These are phyloP conservation scores for Halotydeus destructor DNA, from an alignment of 1,140 invertebrate species.

Conservation along the genomic window DNA sequence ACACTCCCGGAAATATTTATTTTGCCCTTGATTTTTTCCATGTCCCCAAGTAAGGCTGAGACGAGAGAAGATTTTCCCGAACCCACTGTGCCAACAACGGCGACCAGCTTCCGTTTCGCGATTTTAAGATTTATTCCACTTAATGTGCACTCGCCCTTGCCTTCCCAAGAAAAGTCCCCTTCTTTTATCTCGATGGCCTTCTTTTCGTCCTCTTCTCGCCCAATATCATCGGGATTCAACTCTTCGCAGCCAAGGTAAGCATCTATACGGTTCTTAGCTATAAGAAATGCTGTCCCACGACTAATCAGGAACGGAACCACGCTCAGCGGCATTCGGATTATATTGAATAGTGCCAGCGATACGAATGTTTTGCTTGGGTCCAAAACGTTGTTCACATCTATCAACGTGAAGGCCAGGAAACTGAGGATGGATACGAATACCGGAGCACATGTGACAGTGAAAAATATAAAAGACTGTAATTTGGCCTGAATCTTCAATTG, in stretches of 20 bases:
- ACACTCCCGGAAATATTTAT: constrained; percentile 17
- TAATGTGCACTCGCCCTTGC: too few relatives aligned
- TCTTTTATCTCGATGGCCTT: too few relatives aligned
- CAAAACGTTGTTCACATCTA: constrained; percentile 29
- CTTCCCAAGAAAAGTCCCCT: too few relatives aligned
- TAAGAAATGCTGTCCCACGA: constrained; percentile 46
- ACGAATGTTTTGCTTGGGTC: constrained; percentile 40
- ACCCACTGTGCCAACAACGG: constrained; percentile 31
- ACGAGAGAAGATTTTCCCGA: constrained; percentile 30
- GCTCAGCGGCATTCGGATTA: constrained; percentile 48
- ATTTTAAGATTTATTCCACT: constrained; percentile 16
- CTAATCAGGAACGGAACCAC: constrained; percentile 39
- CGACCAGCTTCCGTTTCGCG: constrained; percentile 21
- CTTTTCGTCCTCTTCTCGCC: too few relatives aligned
- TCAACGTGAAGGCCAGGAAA: constrained; percentile 27
- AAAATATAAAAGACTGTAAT: constrained; percentile 7
- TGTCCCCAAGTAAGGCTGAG: constrained; percentile 29
- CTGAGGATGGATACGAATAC: constrained; percentile 22
- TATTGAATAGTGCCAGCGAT: constrained; percentile 36
- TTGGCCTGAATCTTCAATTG: neutral
- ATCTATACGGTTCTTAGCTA: constrained; percentile 73
- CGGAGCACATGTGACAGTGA: constrained; percentile 17
- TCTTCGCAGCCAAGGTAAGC: constrained; percentile 29
- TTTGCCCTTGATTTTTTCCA: constrained; percentile 19
- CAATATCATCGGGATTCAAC: too few relatives aligned